Conservation (phyloP, 2,113 vertebrate species). For the Paratilapia polleni region DNA sequence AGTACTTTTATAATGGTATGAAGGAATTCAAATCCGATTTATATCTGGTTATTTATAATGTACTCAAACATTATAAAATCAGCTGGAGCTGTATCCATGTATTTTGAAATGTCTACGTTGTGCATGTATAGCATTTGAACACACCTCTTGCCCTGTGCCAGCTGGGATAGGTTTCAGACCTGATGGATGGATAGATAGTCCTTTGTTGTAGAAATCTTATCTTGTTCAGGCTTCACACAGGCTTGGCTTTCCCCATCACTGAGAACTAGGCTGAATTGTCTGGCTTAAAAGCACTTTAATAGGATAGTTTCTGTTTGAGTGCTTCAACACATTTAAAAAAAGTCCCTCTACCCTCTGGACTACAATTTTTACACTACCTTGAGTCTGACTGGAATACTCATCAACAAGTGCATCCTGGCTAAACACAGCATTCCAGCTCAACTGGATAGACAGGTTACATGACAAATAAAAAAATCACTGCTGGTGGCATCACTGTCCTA, state of each 20-base stretch:
- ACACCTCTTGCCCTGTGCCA: rapidly evolving
- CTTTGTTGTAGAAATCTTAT: background rate
- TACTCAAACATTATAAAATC: too few species aligned
- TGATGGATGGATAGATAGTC: background rate
- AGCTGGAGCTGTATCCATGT: too few species aligned
- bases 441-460: background rate
- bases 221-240: background rate
- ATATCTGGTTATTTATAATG: too few species aligned
- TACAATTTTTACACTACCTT: too few species aligned
- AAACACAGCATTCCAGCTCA: background rate
- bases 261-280: background rate
- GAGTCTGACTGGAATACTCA: too few species aligned
- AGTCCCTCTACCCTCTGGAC: too few species aligned
- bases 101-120: background rate
- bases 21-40: too few species aligned
- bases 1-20: too few species aligned
- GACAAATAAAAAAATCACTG: background rate
- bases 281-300: background rate
- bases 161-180: background rate
- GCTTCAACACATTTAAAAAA: too few species aligned
- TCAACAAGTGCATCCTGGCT: background rate
- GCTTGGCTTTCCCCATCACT: background rate
- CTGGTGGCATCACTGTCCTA: background rate
- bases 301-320: background rate
- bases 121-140: background rate